Conservation (phyloP, 2,113 vertebrate species). For the Psettodes erumei region DNA sequence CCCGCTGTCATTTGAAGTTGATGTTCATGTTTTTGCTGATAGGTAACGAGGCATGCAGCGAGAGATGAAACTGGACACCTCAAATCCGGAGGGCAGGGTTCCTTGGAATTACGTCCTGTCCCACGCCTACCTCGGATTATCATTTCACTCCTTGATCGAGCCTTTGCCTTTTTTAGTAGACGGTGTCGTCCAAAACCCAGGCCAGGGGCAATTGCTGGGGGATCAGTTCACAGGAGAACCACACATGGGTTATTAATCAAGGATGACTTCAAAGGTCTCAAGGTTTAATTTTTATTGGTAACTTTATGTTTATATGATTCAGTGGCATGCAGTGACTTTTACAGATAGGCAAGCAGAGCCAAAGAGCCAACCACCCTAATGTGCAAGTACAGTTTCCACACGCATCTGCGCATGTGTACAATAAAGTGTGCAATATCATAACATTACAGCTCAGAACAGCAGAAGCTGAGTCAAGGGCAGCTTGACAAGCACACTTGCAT, state of each 20-base stretch:
- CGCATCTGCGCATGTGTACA: too few relatives aligned
- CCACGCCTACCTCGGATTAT: slow-evolving; percentile 63
- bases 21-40: slow-evolving; percentile 80
- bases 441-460: background rate
- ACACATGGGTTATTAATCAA: slow-evolving; percentile 69
- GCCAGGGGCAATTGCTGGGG: slow-evolving; percentile 27
- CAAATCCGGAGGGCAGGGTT: slow-evolving; percentile 73
- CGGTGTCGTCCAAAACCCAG: slow-evolving; percentile 42
- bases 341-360: background rate
- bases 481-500: background rate
- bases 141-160: slow-evolving; percentile 78
- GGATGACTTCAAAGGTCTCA: slow-evolving; percentile 54
- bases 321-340: background rate
- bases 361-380: background rate
- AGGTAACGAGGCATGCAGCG: slow-evolving; percentile 62
- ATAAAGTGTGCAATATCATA: background rate
- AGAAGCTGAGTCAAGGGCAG: background rate
- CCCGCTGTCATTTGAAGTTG: slow-evolving; percentile 79
- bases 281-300: slow-evolving; percentile 39
- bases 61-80: slow-evolving; percentile 73
- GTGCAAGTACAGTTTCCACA: too few relatives aligned
- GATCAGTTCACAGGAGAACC: slow-evolving; percentile 56
- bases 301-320: slow-evolving; percentile 30
- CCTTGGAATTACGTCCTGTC: slow-evolving; percentile 71
- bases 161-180: slow-evolving; percentile 78